A percentile compares a stretch with the other conserved stretches of the same genome.
Conservation (phyloP, 2,797 vertebrate genomes). For the Sebastes steindachneri region DNA sequence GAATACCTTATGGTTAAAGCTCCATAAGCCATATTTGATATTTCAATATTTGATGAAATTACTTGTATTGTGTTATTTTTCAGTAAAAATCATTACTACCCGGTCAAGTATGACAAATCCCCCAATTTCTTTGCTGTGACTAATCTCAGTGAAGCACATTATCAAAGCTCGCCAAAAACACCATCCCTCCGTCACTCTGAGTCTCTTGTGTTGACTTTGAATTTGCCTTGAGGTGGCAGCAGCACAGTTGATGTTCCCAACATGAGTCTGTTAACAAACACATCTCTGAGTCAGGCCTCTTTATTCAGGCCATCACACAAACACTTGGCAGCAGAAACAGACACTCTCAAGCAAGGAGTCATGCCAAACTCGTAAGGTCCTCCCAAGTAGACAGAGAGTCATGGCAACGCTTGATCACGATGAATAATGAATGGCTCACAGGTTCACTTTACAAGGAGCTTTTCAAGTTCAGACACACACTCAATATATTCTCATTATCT, state of each 20-base stretch:
- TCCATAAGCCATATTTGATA: neutral
- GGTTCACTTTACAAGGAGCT: conserved; percentile 83
- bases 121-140: neutral
- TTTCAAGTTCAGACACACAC: conserved; percentile 71
- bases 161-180: neutral
- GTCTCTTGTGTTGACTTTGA: conserved; percentile 79
- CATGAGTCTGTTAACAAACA: conserved; percentile 88
- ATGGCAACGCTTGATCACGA: conserved; percentile 77
- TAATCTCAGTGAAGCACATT: conserved; percentile 2
- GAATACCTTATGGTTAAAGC: neutral
- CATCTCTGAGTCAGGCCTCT: conserved; percentile 82
- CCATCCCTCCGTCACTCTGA: neutral
- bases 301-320: conserved; percentile 86
- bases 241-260: conserved; percentile 87
- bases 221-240: conserved; percentile 86
- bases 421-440: conserved; percentile 80
- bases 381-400: conserved; percentile 73
- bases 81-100: neutral
- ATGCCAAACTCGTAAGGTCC: conserved; percentile 68
- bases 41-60: neutral
- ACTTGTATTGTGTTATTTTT: neutral
- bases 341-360: conserved; percentile 60
- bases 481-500: conserved; percentile 66
- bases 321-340: conserved; percentile 79
- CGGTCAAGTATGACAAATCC: neutral